Evolutionary conservation across 2,797 vertebrate species (phyloP).

Genomic region (Enteromius anoplus): DNA sequence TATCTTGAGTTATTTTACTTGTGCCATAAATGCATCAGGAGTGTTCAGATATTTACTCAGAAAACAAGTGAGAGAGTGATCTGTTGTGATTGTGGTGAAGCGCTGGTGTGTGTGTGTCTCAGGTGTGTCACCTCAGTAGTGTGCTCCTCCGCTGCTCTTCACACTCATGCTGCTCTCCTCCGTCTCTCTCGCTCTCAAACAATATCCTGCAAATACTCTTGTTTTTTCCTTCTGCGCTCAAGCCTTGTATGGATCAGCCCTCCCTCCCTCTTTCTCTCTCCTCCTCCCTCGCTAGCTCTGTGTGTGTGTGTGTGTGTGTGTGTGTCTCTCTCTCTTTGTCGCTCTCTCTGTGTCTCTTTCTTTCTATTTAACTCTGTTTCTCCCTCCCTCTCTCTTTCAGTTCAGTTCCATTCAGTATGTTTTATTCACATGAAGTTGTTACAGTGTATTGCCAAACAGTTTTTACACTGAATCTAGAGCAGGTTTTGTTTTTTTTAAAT

Average conservation of each 20-base stretch:
- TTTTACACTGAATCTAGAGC: too few species aligned
- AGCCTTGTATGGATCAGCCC: slow-evolving; percentile 73
- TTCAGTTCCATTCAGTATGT: too few species aligned
- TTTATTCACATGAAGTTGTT: too few species aligned
- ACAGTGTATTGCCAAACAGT: too few species aligned
- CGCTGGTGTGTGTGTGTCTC: neutral
- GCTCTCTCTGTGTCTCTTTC: neutral
- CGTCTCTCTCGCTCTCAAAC: slow-evolving; percentile 61
- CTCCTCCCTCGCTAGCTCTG: neutral
- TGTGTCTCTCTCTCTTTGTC: neutral
- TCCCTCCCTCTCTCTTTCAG: neutral
- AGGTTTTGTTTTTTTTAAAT: too few species aligned
- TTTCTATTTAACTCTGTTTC: too few species aligned
- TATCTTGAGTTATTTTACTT: neutral
- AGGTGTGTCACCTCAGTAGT: slow-evolving; percentile 47
- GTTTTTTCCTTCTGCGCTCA: slow-evolving; percentile 63
- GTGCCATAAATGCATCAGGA: neutral
- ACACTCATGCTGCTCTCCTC: slow-evolving; percentile 47
- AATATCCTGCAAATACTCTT: slow-evolving; percentile 72
- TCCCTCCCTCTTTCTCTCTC: neutral
- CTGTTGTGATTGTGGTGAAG: neutral
- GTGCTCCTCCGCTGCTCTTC: slow-evolving; percentile 40
- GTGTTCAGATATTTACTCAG: neutral
- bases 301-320: neutral
- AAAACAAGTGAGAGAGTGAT: neutral